phyloP scores from a whole-genome alignment of 2,113 vertebrate species.

The Xiphophorus couchianus region DNA sequence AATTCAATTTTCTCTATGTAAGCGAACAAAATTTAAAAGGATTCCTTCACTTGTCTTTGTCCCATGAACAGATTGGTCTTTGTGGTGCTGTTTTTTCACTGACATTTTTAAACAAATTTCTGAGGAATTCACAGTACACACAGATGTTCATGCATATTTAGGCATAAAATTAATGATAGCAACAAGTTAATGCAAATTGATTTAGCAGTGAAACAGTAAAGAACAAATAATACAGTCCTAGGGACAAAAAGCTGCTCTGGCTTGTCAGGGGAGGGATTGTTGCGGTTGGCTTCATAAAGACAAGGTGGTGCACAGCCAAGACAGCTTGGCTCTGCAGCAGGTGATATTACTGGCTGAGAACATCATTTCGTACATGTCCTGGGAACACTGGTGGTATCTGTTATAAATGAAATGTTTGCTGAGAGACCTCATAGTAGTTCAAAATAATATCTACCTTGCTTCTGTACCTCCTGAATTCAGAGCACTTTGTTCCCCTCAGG shows the following conservation, averaged over 20 bases:
- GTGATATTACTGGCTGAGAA: neutral
- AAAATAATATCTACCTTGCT: slow-evolving; percentile 8
- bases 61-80: neutral
- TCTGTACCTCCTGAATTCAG: neutral
- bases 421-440: neutral
- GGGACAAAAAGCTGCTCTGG: neutral
- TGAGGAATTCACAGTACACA: neutral
- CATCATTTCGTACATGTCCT: neutral
- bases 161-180: neutral
- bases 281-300: neutral
- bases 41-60: neutral
- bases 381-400: neutral
- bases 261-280: slow-evolving; percentile 2
- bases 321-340: neutral
- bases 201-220: neutral
- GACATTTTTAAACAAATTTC: neutral
- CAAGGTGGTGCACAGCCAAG: neutral
- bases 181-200: neutral
- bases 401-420: neutral
- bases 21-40: too few relatives aligned
- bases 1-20: too few relatives aligned
- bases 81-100: neutral
- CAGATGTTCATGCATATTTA: neutral
- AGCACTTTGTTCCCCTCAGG: neutral
- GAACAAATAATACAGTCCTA: neutral